Evolutionary conservation across 53 echinoderm and acorn worm species (phyloP).

Genomic region (Hippasteria phrygiana): DNA sequence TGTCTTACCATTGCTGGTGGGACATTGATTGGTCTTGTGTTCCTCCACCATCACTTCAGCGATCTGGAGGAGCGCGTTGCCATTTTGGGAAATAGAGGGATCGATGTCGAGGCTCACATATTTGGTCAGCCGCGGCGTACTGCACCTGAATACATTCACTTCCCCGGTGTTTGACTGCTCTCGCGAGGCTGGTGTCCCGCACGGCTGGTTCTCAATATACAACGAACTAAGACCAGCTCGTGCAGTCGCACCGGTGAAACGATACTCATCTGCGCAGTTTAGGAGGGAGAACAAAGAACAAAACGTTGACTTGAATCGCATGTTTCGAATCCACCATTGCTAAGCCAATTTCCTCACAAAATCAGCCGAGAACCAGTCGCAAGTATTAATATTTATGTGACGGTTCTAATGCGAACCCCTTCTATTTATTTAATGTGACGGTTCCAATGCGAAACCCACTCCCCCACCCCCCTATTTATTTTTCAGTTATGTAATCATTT

Average conservation of each 20-base stretch:
- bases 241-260: background rate
- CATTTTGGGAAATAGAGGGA: background rate
- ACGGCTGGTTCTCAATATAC: conserved; percentile 1
- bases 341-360: background rate
- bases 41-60: conserved; percentile 12
- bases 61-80: background rate
- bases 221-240: background rate
- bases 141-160: background rate
- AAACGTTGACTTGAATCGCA: too few relatives aligned
- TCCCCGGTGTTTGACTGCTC: background rate
- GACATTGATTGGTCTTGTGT: too few relatives aligned
- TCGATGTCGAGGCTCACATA: conserved; percentile 34
- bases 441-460: too few relatives aligned
- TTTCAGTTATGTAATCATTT: too few relatives aligned
- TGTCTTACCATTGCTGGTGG: too few relatives aligned
- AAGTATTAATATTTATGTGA: too few relatives aligned
- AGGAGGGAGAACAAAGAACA: background rate
- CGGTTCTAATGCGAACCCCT: too few relatives aligned
- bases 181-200: background rate
- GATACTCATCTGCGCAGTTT: background rate
- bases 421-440: too few relatives aligned
- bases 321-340: background rate
- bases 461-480: too few relatives aligned
- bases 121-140: conserved; percentile 7
- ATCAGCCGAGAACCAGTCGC: too few relatives aligned